Evolutionary conservation across 2,113 vertebrate genomes (phyloP).

Genomic region (Stomatorhinus ivindoensis): DNA sequence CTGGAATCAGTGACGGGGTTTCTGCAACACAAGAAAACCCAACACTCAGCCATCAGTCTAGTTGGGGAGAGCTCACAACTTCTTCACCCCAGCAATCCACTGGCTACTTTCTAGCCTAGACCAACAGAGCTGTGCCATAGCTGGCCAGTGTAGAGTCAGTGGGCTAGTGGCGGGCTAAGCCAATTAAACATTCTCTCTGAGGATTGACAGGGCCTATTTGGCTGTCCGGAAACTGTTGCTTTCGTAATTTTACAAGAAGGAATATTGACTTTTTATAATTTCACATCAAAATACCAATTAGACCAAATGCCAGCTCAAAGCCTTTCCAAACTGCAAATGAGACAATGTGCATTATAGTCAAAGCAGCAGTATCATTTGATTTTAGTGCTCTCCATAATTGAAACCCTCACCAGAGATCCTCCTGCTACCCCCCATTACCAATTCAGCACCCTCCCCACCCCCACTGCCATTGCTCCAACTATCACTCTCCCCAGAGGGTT

Average conservation of each 20-base stretch:
- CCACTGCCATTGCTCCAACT: background rate
- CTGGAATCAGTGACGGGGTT: too few relatives aligned
- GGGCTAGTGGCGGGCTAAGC: slow-evolving; percentile 23
- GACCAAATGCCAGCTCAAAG: slow-evolving; percentile 33
- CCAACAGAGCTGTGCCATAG: background rate
- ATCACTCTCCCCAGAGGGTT: background rate
- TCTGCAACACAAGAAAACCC: too few relatives aligned
- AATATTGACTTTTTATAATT: slow-evolving; percentile 41
- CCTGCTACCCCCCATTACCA: background rate
- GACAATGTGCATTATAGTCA: slow-evolving; percentile 43
- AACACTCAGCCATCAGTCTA: background rate
- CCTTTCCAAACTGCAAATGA: slow-evolving; percentile 50
- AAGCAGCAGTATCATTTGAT: slow-evolving; percentile 12
- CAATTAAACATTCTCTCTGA: slow-evolving; percentile 58
- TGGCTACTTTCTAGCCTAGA: background rate
- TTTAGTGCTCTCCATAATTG: slow-evolving; percentile 43
- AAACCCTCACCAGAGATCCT: slow-evolving; percentile 16
- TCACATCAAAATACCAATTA: slow-evolving; percentile 50
- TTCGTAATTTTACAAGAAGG: slow-evolving; percentile 52
- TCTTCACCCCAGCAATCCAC: background rate
- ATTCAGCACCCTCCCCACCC: slow-evolving; percentile 17
- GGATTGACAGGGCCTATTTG: slow-evolving; percentile 55
- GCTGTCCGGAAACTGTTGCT: slow-evolving; percentile 46
- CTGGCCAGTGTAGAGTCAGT: background rate
- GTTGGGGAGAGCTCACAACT: background rate